Base-by-base conservation (phyloP, 2,113 vertebrate species). In the Syrmaticus mikado region DNA sequence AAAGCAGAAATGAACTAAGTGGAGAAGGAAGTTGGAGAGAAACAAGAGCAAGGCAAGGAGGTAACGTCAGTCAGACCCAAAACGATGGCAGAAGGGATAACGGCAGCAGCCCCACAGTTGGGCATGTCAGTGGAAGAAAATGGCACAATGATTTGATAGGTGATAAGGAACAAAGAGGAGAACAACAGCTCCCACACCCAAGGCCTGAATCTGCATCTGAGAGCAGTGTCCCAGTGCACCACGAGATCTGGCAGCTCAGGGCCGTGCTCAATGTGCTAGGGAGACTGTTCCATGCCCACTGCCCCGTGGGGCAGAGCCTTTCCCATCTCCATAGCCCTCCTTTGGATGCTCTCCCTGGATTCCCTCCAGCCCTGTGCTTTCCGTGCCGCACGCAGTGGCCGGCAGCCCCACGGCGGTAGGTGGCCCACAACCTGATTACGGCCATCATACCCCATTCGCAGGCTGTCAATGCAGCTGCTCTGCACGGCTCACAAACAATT, bases 361-460 rank as follows among this genome's bases (percentile, higher is more conserved):
- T 75, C 58, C 53, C 24, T 67, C 48, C 1, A 0, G 25, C 18
- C 41, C 79, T 67, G 16, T 62, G 32, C 0, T 45, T 48, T 27
- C 18, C 77, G 9, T 32, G 41, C 70, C 0, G 9, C 75, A 67
- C 77, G 4, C 70, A 91, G 89, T 27, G 50, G 50, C 50, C 11
- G 57, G 76, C 11, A 3, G 75, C 5, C 80, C 4, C 43, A 81
- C 87, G 92, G 84, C 91, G 19, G 93, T 32, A 82, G 95, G 88
- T 81, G 96, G 84, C 91, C 82, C 82, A 57, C 85, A 58, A 61
- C 55, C 90, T 92, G 95, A 94, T 93, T 77, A 94, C 1, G 89
- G 94, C 76, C 91, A 91, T 96, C 92, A 86, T 96, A 97, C 80
- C 96, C 96, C 75, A 91, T 97, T 97, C 91, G 2, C 97, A 95